phyloP scores from a whole-genome alignment of 1,140 invertebrate species.

The Nebria ingens region DNA sequence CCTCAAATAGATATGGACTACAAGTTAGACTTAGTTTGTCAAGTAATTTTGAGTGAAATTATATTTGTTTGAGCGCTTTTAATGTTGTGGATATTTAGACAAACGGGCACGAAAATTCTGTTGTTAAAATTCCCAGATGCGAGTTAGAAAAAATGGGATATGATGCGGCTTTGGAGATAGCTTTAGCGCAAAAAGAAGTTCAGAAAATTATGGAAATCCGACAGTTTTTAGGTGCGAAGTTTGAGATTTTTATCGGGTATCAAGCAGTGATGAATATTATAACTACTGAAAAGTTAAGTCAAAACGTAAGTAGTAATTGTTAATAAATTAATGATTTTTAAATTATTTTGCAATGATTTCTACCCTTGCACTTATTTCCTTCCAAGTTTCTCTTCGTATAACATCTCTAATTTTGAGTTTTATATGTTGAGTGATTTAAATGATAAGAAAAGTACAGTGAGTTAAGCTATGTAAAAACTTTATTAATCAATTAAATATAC shows the following conservation, averaged over 20 bases:
- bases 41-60: constrained; percentile 36
- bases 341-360: no score
- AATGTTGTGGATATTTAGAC: constrained; percentile 32
- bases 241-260: constrained; percentile 21
- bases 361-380: no score
- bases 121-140: constrained; percentile 39
- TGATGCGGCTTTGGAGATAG: constrained; percentile 43
- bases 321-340: no score
- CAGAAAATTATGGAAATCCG: constrained; percentile 19
- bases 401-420: no score
- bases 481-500: background rate
- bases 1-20: constrained; percentile 68
- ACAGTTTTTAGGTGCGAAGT: constrained; percentile 20
- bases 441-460: no score
- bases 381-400: no score
- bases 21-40: constrained; percentile 50
- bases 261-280: constrained; percentile 27
- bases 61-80: constrained; percentile 6
- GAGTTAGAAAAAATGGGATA: constrained; percentile 41
- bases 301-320: no score
- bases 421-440: no score
- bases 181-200: constrained; percentile 36
- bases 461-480: no score
- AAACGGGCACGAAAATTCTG: constrained; percentile 41
- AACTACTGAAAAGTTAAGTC: constrained; percentile 11